Evolutionary conservation across 2,113 vertebrate genomes (phyloP).

Genomic region (Hipposideros armiger): DNA sequence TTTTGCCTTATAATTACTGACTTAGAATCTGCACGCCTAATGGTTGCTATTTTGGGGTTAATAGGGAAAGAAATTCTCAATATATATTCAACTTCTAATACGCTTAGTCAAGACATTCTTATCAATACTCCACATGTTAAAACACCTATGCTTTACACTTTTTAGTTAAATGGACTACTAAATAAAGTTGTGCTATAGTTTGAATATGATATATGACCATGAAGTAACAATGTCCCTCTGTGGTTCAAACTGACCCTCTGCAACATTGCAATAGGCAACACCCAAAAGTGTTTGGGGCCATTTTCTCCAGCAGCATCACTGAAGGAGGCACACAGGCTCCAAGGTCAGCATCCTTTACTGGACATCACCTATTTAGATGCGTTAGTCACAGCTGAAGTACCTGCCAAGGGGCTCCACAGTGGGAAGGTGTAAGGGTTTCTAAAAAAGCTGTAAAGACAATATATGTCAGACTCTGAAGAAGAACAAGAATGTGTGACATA

Average conservation of each 20-base stretch:
- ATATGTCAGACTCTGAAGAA: background rate
- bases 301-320: background rate
- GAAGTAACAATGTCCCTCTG: background rate
- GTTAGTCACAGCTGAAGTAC: background rate
- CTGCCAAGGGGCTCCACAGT: rapidly evolving
- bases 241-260: background rate
- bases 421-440: background rate
- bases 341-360: background rate
- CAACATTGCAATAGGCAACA: background rate
- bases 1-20: conserved; percentile 64
- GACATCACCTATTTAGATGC: background rate
- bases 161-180: background rate
- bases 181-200: background rate
- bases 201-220: background rate
- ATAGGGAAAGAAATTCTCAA: conserved; percentile 24
- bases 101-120: conserved; percentile 44
- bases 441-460: background rate
- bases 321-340: background rate
- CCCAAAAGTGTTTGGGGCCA: rapidly evolving
- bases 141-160: background rate
- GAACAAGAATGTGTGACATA: too few relatives aligned
- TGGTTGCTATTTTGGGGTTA: conserved; percentile 53
- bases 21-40: conserved; percentile 39
- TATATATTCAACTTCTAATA: background rate
- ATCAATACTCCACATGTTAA: background rate